A percentile compares a stretch with the other conserved stretches of the same genome.
Evolutionary conservation across 1,140 invertebrate genomes (phyloP).

Genomic region (Drosophila busckii): DNA sequence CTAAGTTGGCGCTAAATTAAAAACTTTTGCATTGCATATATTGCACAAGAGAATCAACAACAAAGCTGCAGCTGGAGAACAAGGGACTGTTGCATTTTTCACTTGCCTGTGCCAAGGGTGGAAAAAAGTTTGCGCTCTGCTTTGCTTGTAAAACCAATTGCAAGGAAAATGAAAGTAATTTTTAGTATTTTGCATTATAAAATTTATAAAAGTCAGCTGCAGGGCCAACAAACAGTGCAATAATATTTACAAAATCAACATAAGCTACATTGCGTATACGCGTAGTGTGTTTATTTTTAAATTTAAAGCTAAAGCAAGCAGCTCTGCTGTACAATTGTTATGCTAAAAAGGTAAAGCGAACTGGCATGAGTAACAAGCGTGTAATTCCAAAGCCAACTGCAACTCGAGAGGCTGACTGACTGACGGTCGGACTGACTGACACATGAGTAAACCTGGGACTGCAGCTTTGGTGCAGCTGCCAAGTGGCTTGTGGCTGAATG

Average conservation of each 20-base stretch:
- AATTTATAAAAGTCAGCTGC: slow-evolving; percentile 56
- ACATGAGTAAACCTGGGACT: slow-evolving; percentile 13
- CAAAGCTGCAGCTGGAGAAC: neutral
- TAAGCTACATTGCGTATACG: slow-evolving; percentile 45
- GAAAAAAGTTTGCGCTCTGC: slow-evolving; percentile 50
- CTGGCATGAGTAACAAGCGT: slow-evolving; percentile 70
- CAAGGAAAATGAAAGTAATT: slow-evolving; percentile 74
- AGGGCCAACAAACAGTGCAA: slow-evolving; percentile 32
- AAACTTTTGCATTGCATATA: slow-evolving; percentile 74
- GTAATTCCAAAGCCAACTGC: slow-evolving; percentile 43
- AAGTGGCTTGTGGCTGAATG: slow-evolving; percentile 18
- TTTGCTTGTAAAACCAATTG: slow-evolving; percentile 73
- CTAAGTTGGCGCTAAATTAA: slow-evolving; percentile 77
- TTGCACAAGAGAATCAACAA: slow-evolving; percentile 53
- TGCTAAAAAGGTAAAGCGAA: slow-evolving; percentile 32
- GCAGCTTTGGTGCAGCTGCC: slow-evolving; percentile 11
- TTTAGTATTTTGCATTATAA: slow-evolving; percentile 71
- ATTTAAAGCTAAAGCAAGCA: slow-evolving; percentile 1
- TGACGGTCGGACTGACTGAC: slow-evolving; percentile 20
- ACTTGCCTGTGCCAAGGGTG: too few relatives aligned
- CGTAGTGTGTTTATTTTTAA: slow-evolving; percentile 9
- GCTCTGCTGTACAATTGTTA: slow-evolving; percentile 34
- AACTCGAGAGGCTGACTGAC: neutral
- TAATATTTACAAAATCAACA: slow-evolving; percentile 72
- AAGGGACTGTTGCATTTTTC: slow-evolving; percentile 58